Evolutionary conservation across 2,113 vertebrate genomes (phyloP).

Genomic region (Prietella phreatophila): DNA sequence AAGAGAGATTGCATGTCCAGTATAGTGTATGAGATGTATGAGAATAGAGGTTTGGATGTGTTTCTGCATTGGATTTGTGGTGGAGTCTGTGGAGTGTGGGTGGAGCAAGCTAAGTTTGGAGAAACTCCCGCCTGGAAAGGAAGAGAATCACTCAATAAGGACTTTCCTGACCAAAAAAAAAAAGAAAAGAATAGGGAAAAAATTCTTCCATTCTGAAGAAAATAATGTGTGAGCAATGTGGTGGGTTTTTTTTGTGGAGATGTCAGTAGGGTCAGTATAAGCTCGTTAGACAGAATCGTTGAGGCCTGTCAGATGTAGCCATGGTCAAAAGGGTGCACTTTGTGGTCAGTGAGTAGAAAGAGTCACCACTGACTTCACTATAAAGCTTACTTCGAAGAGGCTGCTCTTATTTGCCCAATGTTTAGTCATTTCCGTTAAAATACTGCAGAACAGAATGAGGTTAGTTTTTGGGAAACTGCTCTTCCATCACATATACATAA

Average conservation of each 20-base stretch:
- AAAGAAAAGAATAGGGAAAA: background rate
- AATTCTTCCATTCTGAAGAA: slow-evolving; percentile 6
- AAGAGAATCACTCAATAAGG: slow-evolving; percentile 51
- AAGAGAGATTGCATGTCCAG: slow-evolving; percentile 45
- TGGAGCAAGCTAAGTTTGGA: slow-evolving; percentile 53
- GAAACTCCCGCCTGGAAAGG: slow-evolving; percentile 53
- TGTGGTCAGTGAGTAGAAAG: slow-evolving; percentile 43
- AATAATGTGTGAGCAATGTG: background rate
- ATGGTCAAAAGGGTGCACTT: slow-evolving; percentile 38
- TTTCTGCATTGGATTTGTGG: slow-evolving; percentile 63
- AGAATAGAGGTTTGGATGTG: slow-evolving; percentile 47
- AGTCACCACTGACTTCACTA: slow-evolving; percentile 39
- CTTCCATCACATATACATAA: slow-evolving; percentile 39
- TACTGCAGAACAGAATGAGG: slow-evolving; percentile 15
- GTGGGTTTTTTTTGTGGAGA: slow-evolving; percentile 4
- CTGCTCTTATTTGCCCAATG: slow-evolving; percentile 19
- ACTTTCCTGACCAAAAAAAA: slow-evolving; percentile 15
- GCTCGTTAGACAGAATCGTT: slow-evolving; percentile 35
- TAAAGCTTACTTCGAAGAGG: slow-evolving; percentile 49
- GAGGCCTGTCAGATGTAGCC: slow-evolving; percentile 22
- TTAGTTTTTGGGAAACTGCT: slow-evolving; percentile 29
- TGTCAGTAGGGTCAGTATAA: slow-evolving; percentile 31
- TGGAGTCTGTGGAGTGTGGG: slow-evolving; percentile 55
- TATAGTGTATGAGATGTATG: slow-evolving; percentile 33
- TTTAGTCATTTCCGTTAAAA: slow-evolving; percentile 42